A percentile compares a stretch with the other conserved stretches of the same genome.
Conservation (phyloP, 2,888 invertebrate genomes). For the Protonemura montana region DNA sequence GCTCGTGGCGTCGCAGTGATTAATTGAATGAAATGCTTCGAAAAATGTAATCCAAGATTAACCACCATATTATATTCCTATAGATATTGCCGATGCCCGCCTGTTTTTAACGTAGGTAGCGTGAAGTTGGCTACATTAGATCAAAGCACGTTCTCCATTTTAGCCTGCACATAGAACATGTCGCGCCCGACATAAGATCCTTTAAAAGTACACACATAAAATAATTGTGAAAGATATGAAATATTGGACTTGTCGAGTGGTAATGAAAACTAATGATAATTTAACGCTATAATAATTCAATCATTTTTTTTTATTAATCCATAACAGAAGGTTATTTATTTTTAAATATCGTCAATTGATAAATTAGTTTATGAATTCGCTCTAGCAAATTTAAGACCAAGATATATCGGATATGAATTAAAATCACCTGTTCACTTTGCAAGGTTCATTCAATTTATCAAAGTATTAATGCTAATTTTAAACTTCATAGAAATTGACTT, state of each 20-base stretch:
- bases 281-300: neutral
- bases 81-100: neutral
- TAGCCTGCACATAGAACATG: neutral
- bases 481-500: neutral
- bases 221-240: conserved; percentile 12
- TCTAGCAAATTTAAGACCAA: neutral
- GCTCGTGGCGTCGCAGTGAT: conserved; percentile 13
- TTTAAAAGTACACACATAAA: neutral
- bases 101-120: conserved; percentile 17
- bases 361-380: neutral
- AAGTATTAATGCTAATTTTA: neutral
- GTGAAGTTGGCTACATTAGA: neutral
- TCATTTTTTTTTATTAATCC: neutral
- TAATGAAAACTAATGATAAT: neutral
- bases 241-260: neutral
- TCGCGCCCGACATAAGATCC: neutral
- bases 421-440: neutral
- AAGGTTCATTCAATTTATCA: neutral
- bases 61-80: conserved; percentile 1
- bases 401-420: neutral
- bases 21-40: conserved; percentile 21
- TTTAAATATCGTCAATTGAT: neutral
- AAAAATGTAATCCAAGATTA: conserved; percentile 17
- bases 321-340: neutral
- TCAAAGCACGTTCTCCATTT: neutral